Base-by-base conservation (phyloP, 1,140 invertebrate genomes). In the Nomia melanderi region DNA sequence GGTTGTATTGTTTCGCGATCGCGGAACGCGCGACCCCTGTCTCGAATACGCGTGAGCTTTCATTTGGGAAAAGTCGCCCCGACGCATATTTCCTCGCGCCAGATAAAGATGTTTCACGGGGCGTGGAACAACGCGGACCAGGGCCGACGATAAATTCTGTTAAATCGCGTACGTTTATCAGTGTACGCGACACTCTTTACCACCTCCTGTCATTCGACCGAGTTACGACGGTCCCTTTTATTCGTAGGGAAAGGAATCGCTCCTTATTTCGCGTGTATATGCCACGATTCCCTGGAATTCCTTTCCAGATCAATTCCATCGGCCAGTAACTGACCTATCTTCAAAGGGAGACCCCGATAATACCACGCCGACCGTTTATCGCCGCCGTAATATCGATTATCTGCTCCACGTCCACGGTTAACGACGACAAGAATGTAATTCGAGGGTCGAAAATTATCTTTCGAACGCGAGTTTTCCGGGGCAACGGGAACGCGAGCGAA, bases 311-410 rank as follows among this genome's bases (percentile, higher is more conserved):
- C 62, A 64, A 56, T 74, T 69, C 59, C 36, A 12, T n/a, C n/a
- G 44, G n/a, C 47, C 39, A 64, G 39, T 59, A 20, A 66, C 47
- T 82, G 80, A 78, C 53, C 70, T 66, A 70, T 79, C 65, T 50
- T 54, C 59, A 5, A 63, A 62, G 50, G 59, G 31, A 33, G 31
- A 9, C 27, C 39, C 39, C 29, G 65, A 83, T 74, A 70, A 83
- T 25, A 12, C n/a, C 6, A 20, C 25, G 17, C 14, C n/a, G 56
- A 20, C 39, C 63, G 50, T 27, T 79, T 74, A 66, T 83, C 65
- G 36, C 23, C 0, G 9, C 63, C n/a, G 39, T 41, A 73, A 82
- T 70, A 74, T 73, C 57, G 69, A 83, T 83, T 78, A 78, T 77
- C 69, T 60, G 53, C 29, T 6, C 11, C 12, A 3, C 9, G 4